These are phyloP conservation scores for Anguilla pacifica DNA, from an alignment of 2,797 vertebrate species.

Conservation along the genomic window DNA sequence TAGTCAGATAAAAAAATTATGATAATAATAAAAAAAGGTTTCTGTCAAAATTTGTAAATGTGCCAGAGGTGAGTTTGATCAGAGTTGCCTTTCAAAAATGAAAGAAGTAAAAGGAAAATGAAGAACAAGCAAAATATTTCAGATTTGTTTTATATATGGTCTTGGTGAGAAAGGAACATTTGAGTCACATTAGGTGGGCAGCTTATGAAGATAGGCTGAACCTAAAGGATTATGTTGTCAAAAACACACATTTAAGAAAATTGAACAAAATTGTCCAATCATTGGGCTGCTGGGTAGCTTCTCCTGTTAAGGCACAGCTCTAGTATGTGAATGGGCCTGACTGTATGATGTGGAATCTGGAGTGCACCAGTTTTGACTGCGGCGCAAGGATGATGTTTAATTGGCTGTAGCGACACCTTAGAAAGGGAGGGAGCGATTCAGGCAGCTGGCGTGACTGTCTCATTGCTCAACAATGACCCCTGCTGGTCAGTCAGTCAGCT, in stretches of 20 bases:
- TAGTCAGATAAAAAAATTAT: neutral
- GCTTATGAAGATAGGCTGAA: neutral
- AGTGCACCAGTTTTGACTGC: neutral
- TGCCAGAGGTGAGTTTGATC: neutral
- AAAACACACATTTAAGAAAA: neutral
- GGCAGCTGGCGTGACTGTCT: no score
- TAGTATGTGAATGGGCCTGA: neutral
- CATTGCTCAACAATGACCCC: no score
- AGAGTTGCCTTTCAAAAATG: neutral
- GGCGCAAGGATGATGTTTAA: neutral
- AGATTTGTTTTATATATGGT: neutral
- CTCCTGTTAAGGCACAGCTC: neutral
- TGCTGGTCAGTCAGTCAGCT: no score
- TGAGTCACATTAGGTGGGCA: neutral
- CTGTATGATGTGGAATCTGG: neutral
- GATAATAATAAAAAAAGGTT: neutral
- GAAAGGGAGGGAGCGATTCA: no score
- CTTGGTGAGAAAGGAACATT: neutral
- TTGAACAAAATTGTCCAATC: neutral
- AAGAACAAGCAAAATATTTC: neutral
- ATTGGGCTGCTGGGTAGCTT: neutral
- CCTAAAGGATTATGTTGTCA: neutral
- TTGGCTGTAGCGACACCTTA: neutral
- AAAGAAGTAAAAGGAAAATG: neutral
- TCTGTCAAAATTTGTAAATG: neutral